A percentile compares a stretch with the other conserved stretches of the same genome.
Conservation (phyloP, 2,113 vertebrate species). For the Chitala chitala region DNA sequence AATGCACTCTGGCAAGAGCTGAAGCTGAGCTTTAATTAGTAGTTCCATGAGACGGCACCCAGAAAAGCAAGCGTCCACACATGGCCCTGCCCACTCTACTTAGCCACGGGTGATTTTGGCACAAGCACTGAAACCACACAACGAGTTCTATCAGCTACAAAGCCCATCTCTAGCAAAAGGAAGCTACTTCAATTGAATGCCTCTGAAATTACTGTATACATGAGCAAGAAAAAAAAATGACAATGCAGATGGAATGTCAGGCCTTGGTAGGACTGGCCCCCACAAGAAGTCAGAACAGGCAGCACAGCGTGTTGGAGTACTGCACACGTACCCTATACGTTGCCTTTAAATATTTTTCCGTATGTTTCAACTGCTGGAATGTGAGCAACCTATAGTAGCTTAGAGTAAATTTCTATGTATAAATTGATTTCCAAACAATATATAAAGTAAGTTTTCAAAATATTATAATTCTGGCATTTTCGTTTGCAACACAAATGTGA, state of each 20-base stretch:
- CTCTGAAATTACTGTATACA: conserved; percentile 60
- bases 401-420: too few relatives aligned
- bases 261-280: background rate
- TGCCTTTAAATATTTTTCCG: background rate
- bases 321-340: background rate
- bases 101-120: conserved; percentile 66
- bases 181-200: conserved; percentile 76
- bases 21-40: conserved; percentile 56
- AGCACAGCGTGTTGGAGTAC: background rate
- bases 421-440: too few relatives aligned
- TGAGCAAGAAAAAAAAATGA: conserved; percentile 59
- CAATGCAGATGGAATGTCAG: conserved; percentile 46
- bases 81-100: conserved; percentile 64
- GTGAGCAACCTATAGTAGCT: too few relatives aligned
- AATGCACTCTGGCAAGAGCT: conserved; percentile 57
- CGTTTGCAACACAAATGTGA: too few relatives aligned
- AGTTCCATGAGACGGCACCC: conserved; percentile 59
- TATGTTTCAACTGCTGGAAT: too few relatives aligned
- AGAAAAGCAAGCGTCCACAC: conserved; percentile 58
- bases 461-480: too few relatives aligned
- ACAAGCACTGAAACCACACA: conserved; percentile 68
- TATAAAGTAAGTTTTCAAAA: too few relatives aligned
- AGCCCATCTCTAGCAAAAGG: conserved; percentile 65
- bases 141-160: conserved; percentile 80
- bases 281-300: background rate